These are phyloP conservation scores for Chamaetylas fuelleborni DNA, from an alignment of 2,113 vertebrate genomes.

Conservation along the genomic window DNA sequence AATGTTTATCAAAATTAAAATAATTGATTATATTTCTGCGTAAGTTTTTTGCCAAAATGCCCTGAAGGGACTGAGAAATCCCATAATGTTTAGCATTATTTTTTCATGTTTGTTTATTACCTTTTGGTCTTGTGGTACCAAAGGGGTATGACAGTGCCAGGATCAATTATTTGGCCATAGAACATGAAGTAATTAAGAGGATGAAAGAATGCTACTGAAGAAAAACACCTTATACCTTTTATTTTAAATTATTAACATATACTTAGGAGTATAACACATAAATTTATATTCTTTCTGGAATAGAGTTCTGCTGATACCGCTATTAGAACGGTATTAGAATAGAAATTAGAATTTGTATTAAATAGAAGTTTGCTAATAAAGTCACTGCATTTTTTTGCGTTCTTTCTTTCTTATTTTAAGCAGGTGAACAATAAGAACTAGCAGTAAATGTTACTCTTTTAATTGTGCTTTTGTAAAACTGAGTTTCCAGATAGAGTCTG, in stretches of 20 bases:
- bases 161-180: background rate
- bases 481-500: background rate
- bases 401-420: background rate
- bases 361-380: background rate
- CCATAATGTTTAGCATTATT: background rate
- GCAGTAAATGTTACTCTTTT: background rate
- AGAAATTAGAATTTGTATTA: no score
- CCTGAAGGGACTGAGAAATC: background rate
- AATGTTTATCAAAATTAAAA: background rate
- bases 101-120: background rate
- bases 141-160: background rate
- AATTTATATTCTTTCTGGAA: background rate
- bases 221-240: background rate
- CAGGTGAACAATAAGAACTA: background rate
- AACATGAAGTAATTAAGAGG: background rate
- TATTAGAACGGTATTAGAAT: no score
- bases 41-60: background rate
- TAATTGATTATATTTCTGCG: background rate
- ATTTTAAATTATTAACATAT: background rate
- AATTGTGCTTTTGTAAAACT: background rate
- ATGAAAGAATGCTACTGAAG: background rate
- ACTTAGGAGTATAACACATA: background rate
- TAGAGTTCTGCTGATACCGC: background rate
- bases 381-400: background rate
- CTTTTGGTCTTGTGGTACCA: background rate